Conservation (phyloP, 1,140 invertebrate species). For the Diploscapter pachys region DNA sequence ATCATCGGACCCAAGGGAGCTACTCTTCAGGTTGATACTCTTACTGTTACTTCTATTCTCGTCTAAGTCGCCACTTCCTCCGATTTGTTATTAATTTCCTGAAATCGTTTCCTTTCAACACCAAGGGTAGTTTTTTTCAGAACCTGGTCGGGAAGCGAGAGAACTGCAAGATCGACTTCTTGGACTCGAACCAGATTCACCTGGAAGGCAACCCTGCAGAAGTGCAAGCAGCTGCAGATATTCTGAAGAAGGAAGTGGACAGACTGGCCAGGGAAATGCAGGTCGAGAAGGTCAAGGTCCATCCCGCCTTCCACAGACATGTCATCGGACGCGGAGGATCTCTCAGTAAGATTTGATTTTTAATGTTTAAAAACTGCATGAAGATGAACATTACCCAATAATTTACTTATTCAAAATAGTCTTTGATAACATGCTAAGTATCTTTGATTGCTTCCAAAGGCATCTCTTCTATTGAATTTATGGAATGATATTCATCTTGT, state of each 20-base stretch:
- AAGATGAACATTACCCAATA: too few relatives aligned
- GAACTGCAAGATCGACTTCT: conserved; percentile 86
- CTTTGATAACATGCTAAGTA: too few relatives aligned
- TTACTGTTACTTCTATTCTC: not conserved
- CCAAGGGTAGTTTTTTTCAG: not conserved
- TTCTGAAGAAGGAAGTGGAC: conserved; percentile 75
- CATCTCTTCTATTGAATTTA: too few relatives aligned
- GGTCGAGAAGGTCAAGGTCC: conserved; percentile 76
- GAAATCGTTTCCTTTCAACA: not conserved
- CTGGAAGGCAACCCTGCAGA: conserved; percentile 93
- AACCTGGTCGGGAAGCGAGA: conserved; percentile 52
- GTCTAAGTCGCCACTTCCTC: conserved; percentile 9
- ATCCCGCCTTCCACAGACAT: conserved; percentile 87
- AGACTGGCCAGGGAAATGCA: conserved; percentile 76
- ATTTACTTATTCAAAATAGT: too few relatives aligned
- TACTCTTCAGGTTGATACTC: conserved; percentile 67
- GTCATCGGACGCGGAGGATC: conserved; percentile 92
- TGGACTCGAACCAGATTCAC: conserved; percentile 83
- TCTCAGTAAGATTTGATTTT: conserved; percentile 62
- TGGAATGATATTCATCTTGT: too few relatives aligned
- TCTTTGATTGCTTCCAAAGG: too few relatives aligned
- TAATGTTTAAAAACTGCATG: not conserved
- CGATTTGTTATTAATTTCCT: not conserved
- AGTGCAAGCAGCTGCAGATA: conserved; percentile 77
- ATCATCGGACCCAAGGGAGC: conserved; percentile 91